Evolutionary conservation across 2,888 invertebrate species (phyloP), one percentile per base, ranked within the genome.

Genomic region (Limnephilus marmoratus): DNA sequence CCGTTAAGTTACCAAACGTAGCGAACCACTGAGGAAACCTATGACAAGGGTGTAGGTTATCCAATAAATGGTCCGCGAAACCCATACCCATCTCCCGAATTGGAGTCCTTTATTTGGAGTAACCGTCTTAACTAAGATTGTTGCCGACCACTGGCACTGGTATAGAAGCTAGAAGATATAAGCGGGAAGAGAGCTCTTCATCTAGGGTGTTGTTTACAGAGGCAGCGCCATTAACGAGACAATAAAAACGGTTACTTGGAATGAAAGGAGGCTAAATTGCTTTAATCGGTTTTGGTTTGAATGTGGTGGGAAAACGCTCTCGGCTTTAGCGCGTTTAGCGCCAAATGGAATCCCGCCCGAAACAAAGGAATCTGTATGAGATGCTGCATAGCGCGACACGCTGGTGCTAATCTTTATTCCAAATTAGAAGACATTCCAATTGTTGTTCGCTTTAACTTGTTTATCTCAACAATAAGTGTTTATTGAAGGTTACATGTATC

Each of bases 241-340:
- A 86, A 86, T 86, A 86, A 86, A 86, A 86, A 45, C 86, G 12
- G 45, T 86, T 83, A 49, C 45, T 86, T 31, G 29, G 49, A n/a
- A 29, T 49, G 86, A 49, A 86, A 29, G 45, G 29, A 31, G 29
- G 18, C n/a, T n/a, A 49, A 86, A 86, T 86, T 86, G 86, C 86
- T 86, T 86, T 86, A 86, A 49, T 86, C 86, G 86, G 29, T 49
- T 86, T 49, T 49, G 49, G 86, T 86, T 86, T 86, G 29, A 49
- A 86, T 15, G 45, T 29, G 45, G 49, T 29, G 45, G 45, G 49
- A 86, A 49, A 86, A 86, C 49, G 49, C 34, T 68, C 24, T 68
- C 24, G 53, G 53, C 18, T 68, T 68, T 37, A 83, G 37, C 83
- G 37, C 9, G 37, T 83, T 83, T 83, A 18, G 83, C 83, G 31